Percentiles rank a stretch among this genome's conserved stretches.
Conservation (phyloP, 1,140 invertebrate genomes). For the Archegozetes longisetosus region DNA sequence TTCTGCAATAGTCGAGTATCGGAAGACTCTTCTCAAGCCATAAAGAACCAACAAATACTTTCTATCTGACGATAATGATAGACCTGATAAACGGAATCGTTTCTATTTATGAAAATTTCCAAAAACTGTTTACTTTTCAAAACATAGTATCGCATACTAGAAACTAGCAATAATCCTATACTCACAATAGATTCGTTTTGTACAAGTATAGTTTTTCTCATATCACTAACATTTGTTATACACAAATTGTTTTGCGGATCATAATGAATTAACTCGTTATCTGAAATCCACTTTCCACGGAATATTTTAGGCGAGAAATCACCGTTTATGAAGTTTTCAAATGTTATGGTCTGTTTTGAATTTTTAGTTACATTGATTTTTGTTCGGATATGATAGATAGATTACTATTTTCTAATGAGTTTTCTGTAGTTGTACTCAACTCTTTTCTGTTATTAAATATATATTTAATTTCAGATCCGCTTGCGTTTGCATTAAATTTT, state of each 20-base stretch:
- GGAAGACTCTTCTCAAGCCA: background rate
- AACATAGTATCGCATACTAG: no score
- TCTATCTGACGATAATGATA: constrained; percentile 1
- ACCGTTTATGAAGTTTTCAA: background rate
- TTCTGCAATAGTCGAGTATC: constrained; percentile 3
- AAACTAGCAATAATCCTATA: background rate
- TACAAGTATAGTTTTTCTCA: background rate
- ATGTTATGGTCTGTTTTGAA: background rate
- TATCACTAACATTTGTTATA: background rate
- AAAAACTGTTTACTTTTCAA: no score
- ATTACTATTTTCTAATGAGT: no score
- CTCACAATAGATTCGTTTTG: background rate
- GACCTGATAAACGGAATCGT: background rate
- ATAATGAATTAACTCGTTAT: background rate
- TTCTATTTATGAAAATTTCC: background rate
- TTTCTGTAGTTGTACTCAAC: background rate
- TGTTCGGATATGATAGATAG: no score
- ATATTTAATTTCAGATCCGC: no score
- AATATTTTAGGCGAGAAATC: background rate
- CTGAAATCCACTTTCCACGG: constrained; percentile 4
- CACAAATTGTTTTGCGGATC: constrained; percentile 9
- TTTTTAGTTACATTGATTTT: no score
- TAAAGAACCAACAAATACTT: background rate
- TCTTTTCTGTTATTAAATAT: background rate
- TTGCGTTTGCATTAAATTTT: background rate